These are phyloP conservation scores for Corydoras sp. DNA, from an alignment of 2,113 vertebrate genomes.

Conservation along the genomic window DNA sequence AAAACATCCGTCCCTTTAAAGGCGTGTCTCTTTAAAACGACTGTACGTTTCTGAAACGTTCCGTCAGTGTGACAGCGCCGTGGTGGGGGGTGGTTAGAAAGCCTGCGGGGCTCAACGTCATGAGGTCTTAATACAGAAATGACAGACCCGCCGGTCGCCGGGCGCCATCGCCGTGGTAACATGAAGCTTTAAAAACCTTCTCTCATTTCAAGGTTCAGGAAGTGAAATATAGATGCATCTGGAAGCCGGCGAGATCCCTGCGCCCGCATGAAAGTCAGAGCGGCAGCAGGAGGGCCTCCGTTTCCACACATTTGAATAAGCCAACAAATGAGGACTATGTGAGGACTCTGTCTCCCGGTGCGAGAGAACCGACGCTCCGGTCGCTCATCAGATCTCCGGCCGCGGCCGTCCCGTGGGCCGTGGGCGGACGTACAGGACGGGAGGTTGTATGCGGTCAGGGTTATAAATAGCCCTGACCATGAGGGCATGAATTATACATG, in stretches of 20 bases:
- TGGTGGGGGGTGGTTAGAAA: no score
- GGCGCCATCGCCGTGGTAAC: constrained; percentile 15
- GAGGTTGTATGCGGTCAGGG: background rate
- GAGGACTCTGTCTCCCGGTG: background rate
- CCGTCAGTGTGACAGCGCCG: no score
- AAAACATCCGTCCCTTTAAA: no score
- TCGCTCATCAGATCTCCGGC: constrained; percentile 13
- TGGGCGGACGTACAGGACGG: constrained; percentile 15
- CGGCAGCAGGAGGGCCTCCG: constrained; percentile 22
- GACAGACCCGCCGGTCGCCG: constrained; percentile 16
- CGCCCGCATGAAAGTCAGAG: background rate
- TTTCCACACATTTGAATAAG: constrained; percentile 38
- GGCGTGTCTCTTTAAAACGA: no score
- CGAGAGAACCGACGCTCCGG: background rate
- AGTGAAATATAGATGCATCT: constrained; percentile 55
- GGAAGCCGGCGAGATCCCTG: constrained; percentile 20
- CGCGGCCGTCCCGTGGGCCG: constrained; percentile 6
- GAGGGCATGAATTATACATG: constrained; percentile 52
- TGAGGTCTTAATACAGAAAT: constrained; percentile 1
- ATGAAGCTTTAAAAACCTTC: constrained; percentile 21
- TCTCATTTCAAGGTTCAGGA: constrained; percentile 39
- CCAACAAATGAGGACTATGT: constrained; percentile 26
- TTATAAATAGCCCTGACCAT: constrained; percentile 52
- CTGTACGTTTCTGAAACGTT: no score
- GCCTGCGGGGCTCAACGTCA: no score